Conservation (phyloP, 2,113 vertebrate species). For the Axis porcinus region DNA sequence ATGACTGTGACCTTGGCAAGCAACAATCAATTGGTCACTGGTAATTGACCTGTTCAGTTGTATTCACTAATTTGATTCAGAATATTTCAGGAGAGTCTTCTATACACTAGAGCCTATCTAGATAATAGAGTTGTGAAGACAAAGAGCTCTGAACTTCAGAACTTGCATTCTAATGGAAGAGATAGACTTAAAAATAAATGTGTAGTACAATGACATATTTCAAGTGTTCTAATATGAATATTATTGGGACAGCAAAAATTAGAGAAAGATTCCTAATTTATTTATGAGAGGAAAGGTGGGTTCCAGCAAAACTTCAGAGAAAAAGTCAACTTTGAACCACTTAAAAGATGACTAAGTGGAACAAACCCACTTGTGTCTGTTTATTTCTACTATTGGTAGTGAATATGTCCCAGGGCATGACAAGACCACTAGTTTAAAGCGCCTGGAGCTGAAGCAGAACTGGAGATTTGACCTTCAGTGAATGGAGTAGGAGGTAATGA, state of each 20-base stretch:
- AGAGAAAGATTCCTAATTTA: background rate
- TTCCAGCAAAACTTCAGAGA: constrained; percentile 24
- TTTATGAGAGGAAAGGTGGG: background rate
- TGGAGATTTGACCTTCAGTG: constrained; percentile 1
- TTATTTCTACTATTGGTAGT: background rate
- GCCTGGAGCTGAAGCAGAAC: background rate
- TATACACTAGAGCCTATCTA: background rate
- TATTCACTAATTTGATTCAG: background rate
- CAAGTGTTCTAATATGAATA: background rate
- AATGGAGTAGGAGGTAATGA: background rate
- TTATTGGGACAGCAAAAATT: background rate
- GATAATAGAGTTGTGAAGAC: background rate
- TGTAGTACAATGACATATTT: background rate
- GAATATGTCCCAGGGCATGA: background rate
- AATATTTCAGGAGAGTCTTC: background rate
- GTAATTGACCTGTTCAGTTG: background rate
- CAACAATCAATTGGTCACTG: background rate
- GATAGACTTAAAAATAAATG: background rate
- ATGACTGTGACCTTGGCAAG: background rate
- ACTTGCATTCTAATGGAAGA: background rate
- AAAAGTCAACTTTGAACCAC: background rate
- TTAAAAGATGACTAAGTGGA: background rate
- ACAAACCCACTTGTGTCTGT: background rate
- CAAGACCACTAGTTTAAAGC: background rate
- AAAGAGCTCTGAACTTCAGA: background rate